Conservation (phyloP, 2,113 vertebrate genomes). For the Indicator indicator region DNA sequence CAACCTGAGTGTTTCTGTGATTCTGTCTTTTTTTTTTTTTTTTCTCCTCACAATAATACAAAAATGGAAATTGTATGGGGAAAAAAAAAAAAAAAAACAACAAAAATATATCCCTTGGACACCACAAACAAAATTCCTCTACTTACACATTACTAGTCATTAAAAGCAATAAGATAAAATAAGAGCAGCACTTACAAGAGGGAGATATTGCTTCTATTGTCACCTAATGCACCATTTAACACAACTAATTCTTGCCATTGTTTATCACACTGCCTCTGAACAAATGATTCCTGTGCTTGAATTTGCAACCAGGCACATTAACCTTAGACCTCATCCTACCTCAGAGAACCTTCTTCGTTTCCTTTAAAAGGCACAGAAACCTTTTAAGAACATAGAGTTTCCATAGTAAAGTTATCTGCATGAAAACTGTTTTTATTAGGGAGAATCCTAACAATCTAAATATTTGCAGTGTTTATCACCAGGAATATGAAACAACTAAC, state of each 20-base stretch:
- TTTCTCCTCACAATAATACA: not conserved
- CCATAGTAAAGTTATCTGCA: not conserved
- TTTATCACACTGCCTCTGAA: not conserved
- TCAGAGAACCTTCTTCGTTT: constrained; percentile 6
- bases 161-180: not conserved
- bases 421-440: not conserved
- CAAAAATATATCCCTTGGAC: not conserved
- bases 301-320: constrained; percentile 19
- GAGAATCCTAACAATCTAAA: not conserved
- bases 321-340: constrained; percentile 7
- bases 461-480: not conserved
- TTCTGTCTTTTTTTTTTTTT: not conserved
- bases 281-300: not conserved
- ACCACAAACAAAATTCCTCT: not conserved
- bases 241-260: not conserved
- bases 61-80: not conserved
- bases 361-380: not conserved
- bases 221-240: not conserved
- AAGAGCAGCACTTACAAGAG: not conserved
- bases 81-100: not conserved
- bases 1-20: too few species aligned
- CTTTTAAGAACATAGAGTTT: constrained; percentile 1
- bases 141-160: not conserved
- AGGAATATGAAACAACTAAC: not conserved
- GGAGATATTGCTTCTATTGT: not conserved